Evolutionary conservation across 1,140 invertebrate species (phyloP).

Genomic region (Neodiprion fabricii): DNA sequence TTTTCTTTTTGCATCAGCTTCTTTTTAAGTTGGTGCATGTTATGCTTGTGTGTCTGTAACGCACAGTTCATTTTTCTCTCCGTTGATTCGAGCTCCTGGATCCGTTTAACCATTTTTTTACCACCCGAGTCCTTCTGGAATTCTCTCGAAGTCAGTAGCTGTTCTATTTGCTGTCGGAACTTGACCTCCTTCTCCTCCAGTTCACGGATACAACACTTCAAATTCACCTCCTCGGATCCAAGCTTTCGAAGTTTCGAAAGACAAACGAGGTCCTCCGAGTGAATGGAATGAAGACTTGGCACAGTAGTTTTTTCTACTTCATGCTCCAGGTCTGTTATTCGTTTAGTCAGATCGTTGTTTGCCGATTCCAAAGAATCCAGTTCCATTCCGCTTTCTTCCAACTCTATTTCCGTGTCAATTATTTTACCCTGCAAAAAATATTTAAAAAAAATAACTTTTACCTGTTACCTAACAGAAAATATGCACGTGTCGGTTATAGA

Average conservation of each 20-base stretch:
- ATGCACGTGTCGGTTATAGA: no score
- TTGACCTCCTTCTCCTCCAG: slow-evolving; percentile 42
- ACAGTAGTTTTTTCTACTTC: slow-evolving; percentile 30
- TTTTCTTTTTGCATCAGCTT: slow-evolving; percentile 19
- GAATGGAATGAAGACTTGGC: slow-evolving; percentile 45
- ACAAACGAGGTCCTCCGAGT: slow-evolving; percentile 48
- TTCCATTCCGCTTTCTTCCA: slow-evolving; percentile 47
- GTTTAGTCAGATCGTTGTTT: slow-evolving; percentile 44
- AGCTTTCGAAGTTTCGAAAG: slow-evolving; percentile 45
- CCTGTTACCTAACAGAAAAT: background rate
- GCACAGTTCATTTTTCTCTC: slow-evolving; percentile 19
- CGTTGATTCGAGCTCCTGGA: slow-evolving; percentile 15
- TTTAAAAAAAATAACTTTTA: background rate
- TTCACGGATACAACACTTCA: slow-evolving; percentile 45
- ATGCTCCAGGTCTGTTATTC: slow-evolving; percentile 34
- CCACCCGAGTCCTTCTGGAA: slow-evolving; percentile 22
- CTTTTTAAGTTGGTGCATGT: slow-evolving; percentile 17
- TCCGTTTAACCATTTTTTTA: slow-evolving; percentile 14
- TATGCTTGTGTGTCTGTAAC: slow-evolving; percentile 19
- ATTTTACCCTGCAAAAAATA: slow-evolving; percentile 47
- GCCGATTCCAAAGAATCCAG: slow-evolving; percentile 40
- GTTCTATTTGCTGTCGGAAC: slow-evolving; percentile 44
- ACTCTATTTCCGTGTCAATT: slow-evolving; percentile 46
- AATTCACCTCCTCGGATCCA: slow-evolving; percentile 42
- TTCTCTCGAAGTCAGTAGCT: slow-evolving; percentile 28